Evolutionary conservation across 1,140 invertebrate species (phyloP), one percentile per base, ranked within the genome.

Genomic region (Nilaparvata lugens): DNA sequence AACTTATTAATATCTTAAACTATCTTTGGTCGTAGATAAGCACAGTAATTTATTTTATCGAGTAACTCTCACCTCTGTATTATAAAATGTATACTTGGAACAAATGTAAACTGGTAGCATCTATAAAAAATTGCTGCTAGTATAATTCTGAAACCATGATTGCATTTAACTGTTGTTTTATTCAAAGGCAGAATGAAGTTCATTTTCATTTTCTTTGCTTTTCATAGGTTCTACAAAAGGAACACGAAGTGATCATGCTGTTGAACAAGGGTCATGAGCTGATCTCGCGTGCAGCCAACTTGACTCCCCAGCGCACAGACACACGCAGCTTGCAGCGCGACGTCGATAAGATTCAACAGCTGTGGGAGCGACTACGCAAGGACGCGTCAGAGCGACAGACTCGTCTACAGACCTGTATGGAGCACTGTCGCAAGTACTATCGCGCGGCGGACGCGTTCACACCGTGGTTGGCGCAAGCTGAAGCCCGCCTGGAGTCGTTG

Each of bases 211-310:
- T 11, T 28, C 4, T 35, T 4, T 35, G 7, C 9, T 11, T 1
- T 6, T 35, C 13, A 11, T 35, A 94, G 68, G 87, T 95, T 1
- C 86, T 93, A 75, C 82, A 85, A 55, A 86, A 92, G 62, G 93
- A 96, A 70, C 92, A 95, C 68, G 93, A 96, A 76, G 85, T 96
- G 0, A 93, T 95, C 62, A 93, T 95, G 89, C 77, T 97, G 3
- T 73, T 96, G 18, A 93, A 95, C 68, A 95, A 95, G 75, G 95
- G 93, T 64, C 78, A 84, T 58, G 89, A 91, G 65, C 78, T 90
- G 60, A 68, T 88, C 1, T 73, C 81, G 1, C 81, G 83, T 57
- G 80, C 81, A 1, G 67, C 75, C 5, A 68, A 70, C 31, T 70
- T 71, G 53, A 66, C 65, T 23, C 73, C 76, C 25, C 72, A 76